Conservation (phyloP, 2,888 invertebrate genomes). For the Coleophora deauratella region DNA sequence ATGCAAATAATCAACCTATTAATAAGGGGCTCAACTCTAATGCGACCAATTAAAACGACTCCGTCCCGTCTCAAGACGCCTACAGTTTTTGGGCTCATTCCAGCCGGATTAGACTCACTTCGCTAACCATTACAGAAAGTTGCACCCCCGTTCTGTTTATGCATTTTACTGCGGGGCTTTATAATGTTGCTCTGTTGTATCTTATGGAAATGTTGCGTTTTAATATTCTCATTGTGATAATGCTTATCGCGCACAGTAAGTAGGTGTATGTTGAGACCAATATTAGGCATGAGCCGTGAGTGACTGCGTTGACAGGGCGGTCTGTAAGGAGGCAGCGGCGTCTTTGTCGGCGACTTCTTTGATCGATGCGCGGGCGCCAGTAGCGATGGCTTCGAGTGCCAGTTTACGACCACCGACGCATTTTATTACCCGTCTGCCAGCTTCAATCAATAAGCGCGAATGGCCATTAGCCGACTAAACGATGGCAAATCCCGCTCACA, state of each 20-base stretch:
- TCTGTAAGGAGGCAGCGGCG: conserved; percentile 38
- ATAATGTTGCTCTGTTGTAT: conserved; percentile 13
- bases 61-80: conserved; percentile 63
- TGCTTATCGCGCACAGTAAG: conserved; percentile 55
- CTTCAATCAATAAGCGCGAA: conserved; percentile 51
- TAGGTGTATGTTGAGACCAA: too few relatives aligned
- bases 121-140: conserved; percentile 30
- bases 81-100: conserved; percentile 70
- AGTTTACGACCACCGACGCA: conserved; percentile 62
- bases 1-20: conserved; percentile 71
- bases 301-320: conserved; percentile 66
- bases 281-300: conserved; percentile 60
- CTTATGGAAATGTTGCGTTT: conserved; percentile 48
- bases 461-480: conserved; percentile 38
- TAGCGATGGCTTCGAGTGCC: conserved; percentile 54
- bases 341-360: conserved; percentile 61
- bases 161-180: conserved; percentile 12
- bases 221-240: conserved; percentile 46
- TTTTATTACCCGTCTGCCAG: conserved; percentile 57
- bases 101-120: conserved; percentile 58
- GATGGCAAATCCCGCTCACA: conserved; percentile 25
- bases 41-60: conserved; percentile 67
- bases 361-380: conserved; percentile 62
- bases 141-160: conserved; percentile 23
- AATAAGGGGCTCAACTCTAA: conserved; percentile 67